Evolutionary conservation across 2,888 invertebrate genomes (phyloP).

Genomic region (Himalopsyche tibetana): DNA sequence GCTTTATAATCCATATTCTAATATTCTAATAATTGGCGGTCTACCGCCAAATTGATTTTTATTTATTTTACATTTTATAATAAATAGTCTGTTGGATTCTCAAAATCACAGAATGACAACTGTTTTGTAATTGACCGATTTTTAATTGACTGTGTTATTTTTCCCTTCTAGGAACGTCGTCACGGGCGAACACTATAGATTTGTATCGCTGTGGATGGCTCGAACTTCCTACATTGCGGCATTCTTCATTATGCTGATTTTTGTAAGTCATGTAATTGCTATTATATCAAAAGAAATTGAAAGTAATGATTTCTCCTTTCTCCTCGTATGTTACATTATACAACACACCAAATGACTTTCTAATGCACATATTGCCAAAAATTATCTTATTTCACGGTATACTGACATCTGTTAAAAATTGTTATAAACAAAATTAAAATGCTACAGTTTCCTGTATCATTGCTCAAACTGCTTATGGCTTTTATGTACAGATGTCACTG

Average conservation of each 20-base stretch:
- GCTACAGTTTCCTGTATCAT: slow-evolving; percentile 1
- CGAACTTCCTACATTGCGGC: slow-evolving; percentile 96
- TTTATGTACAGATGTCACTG: background rate
- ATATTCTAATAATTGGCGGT: no score
- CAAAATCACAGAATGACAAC: no score
- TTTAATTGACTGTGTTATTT: no score
- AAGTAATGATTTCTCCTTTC: background rate
- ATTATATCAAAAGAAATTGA: slow-evolving; percentile 39
- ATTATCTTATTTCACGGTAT: background rate
- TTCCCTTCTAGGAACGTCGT: slow-evolving; percentile 89
- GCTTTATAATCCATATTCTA: no score
- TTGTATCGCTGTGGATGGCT: slow-evolving; percentile 98
- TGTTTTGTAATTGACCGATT: no score
- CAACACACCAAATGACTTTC: background rate
- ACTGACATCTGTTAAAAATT: background rate
- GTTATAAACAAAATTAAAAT: background rate
- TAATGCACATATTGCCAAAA: background rate
- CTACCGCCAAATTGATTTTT: no score
- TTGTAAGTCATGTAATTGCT: slow-evolving; percentile 85
- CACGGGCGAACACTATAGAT: slow-evolving; percentile 98
- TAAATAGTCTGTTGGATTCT: no score
- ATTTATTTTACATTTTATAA: no score
- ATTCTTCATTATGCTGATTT: slow-evolving; percentile 97
- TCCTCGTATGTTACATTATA: background rate
- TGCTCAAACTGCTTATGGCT: background rate